Base-by-base conservation (phyloP, 2,113 vertebrate species). In the Dipodomys spectabilis region DNA sequence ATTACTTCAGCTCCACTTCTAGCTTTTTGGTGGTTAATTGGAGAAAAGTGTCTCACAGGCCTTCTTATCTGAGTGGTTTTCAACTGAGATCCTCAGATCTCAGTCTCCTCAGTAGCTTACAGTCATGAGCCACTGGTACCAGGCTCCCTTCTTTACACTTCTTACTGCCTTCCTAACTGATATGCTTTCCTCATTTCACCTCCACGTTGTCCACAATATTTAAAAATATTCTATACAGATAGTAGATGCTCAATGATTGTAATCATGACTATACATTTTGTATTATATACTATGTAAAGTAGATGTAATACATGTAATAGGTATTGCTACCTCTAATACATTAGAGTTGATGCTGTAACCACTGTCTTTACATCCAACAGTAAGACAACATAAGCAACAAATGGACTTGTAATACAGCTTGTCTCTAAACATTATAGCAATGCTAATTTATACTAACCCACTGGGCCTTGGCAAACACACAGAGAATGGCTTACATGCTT, bases 331-430 rank as follows among this genome's bases (percentile, higher is more conserved):
- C 49, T 49, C 49, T 49, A 12, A 77, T 72, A 4, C 62, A 90
- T 27, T 67, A 32, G n/a, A 20, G 13, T 44, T 27, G 15, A n/a
- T 45, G 28, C 32, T 64, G 74, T 11, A 85, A 23, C 0, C 32
- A 74, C 4, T 75, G 32, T 15, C 16, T 93, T 92, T 45, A n/a
- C 30, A 88, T 80, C 80, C 94, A 95, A 88, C 22, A 85, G 35
- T 64, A 2, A 68, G n/a, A 88, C 22, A 88, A 80, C 19, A 85
- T 62, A 75, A 94, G 49, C 57, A 86, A 19, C 27, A 90, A 90
- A 74, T 22, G 25, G 1, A 92, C 77, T 94, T 65, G 8, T 73
- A 79, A 86, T 44, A 23, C 6, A 85, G 44, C 27, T 88, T 74
- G 32, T 86, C 16, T 69, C 45, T 69, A 57, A 82, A 10, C 15